These are phyloP conservation scores for Colostygia pectinataria DNA, from an alignment of 2,888 invertebrate genomes.

Conservation along the genomic window DNA sequence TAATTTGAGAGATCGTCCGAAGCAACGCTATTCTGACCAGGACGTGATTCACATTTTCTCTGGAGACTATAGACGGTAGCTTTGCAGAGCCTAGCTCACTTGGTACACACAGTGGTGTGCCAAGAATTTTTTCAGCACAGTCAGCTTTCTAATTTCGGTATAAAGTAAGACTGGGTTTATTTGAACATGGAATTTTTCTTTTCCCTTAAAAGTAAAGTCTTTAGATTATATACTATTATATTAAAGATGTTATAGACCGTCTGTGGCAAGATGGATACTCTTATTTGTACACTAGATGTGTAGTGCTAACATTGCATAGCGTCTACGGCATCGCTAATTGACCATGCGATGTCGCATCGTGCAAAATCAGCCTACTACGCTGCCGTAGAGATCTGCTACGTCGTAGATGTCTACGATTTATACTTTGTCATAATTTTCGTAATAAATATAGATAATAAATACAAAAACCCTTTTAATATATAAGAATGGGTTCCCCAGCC, in stretches of 20 bases:
- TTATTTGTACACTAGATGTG: too few species aligned
- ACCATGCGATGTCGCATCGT: too few species aligned
- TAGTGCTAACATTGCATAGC: too few species aligned
- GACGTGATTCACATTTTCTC: slow-evolving; percentile 61
- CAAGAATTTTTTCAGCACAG: slow-evolving; percentile 43
- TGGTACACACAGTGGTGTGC: slow-evolving; percentile 41
- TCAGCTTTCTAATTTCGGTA: too few species aligned
- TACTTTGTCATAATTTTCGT: neutral
- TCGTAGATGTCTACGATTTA: neutral
- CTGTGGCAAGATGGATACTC: too few species aligned
- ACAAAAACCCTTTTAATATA: slow-evolving; percentile 22
- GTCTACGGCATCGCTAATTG: too few species aligned
- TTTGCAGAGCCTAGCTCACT: slow-evolving; percentile 7
- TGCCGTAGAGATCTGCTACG: neutral
- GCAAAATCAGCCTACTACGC: neutral
- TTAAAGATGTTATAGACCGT: too few species aligned
- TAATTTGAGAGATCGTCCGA: slow-evolving; percentile 52
- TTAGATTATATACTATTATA: too few species aligned
- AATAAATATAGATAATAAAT: neutral
- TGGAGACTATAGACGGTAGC: slow-evolving; percentile 39
- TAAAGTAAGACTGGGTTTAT: too few species aligned
- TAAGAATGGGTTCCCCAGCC: slow-evolving; percentile 41
- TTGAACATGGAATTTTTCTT: too few species aligned
- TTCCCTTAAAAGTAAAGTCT: too few species aligned
- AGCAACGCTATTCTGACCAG: slow-evolving; percentile 47